Evolutionary conservation across 2,797 vertebrate species (phyloP).

Genomic region (Oreortyx pictus): DNA sequence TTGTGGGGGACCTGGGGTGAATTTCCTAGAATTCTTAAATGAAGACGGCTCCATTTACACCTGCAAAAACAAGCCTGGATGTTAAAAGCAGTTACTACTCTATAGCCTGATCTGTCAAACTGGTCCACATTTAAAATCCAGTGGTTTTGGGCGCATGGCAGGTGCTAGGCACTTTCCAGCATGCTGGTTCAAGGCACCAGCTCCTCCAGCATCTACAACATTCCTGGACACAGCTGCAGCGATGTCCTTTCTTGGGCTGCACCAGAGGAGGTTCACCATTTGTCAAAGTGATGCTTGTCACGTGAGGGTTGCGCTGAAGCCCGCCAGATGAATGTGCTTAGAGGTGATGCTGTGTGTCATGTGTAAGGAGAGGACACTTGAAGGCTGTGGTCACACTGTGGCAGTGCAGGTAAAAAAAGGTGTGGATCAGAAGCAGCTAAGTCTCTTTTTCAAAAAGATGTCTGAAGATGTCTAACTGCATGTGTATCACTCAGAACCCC

Average conservation of each 20-base stretch:
- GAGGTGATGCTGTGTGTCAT: background rate
- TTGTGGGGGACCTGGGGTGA: background rate
- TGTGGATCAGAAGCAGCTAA: no score
- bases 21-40: background rate
- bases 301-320: background rate
- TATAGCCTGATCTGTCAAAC: background rate
- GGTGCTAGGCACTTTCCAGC: background rate
- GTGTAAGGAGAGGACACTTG: background rate
- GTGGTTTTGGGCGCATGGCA: background rate
- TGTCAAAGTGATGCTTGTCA: background rate
- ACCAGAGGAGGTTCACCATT: background rate
- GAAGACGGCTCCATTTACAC: background rate
- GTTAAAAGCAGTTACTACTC: background rate
- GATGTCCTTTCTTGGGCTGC: background rate
- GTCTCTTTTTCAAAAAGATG: no score
- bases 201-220: accelerated
- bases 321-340: background rate
- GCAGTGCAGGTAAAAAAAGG: no score
- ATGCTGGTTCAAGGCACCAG: accelerated
- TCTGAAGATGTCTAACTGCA: no score
- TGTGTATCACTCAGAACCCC: no score
- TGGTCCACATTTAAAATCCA: background rate
- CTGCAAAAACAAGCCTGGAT: background rate
- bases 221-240: background rate
- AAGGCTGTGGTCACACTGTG: no score